phyloP scores from a whole-genome alignment of 2,888 invertebrate species.

The Sarcophaga subvicina region DNA sequence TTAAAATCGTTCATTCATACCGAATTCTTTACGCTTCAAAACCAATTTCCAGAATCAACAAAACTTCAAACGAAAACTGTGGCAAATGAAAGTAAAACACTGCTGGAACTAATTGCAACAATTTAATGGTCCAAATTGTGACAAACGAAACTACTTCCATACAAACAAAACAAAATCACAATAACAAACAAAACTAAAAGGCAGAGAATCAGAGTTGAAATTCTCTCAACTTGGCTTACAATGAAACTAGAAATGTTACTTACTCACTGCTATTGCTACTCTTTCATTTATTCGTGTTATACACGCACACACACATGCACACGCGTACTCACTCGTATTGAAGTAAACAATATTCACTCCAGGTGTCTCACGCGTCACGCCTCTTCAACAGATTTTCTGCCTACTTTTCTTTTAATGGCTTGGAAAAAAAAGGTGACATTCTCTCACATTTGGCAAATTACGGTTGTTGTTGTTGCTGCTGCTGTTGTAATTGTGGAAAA shows the following conservation, averaged over 20 bases:
- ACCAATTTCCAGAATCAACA: constrained; percentile 50
- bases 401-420: constrained; percentile 54
- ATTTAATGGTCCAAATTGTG: constrained; percentile 82
- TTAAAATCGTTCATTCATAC: constrained; percentile 57
- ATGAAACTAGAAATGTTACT: constrained; percentile 15
- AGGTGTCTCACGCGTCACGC: constrained; percentile 81
- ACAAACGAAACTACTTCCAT: constrained; percentile 69
- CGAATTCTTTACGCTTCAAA: constrained; percentile 42
- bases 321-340: constrained; percentile 1
- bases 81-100: constrained; percentile 51
- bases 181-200: constrained; percentile 25
- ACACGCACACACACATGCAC: constrained; percentile 22
- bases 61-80: constrained; percentile 39
- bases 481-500: neutral
- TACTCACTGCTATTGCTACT: neutral
- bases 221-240: constrained; percentile 2
- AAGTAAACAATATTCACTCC: constrained; percentile 77
- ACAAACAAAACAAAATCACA: constrained; percentile 17
- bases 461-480: neutral
- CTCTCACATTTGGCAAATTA: constrained; percentile 35
- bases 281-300: constrained; percentile 27
- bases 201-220: neutral
- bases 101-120: constrained; percentile 70
- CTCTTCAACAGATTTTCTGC: constrained; percentile 72
- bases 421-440: constrained; percentile 51